These are phyloP conservation scores for Eurois occulta DNA, from an alignment of 2,888 invertebrate genomes.

Conservation along the genomic window DNA sequence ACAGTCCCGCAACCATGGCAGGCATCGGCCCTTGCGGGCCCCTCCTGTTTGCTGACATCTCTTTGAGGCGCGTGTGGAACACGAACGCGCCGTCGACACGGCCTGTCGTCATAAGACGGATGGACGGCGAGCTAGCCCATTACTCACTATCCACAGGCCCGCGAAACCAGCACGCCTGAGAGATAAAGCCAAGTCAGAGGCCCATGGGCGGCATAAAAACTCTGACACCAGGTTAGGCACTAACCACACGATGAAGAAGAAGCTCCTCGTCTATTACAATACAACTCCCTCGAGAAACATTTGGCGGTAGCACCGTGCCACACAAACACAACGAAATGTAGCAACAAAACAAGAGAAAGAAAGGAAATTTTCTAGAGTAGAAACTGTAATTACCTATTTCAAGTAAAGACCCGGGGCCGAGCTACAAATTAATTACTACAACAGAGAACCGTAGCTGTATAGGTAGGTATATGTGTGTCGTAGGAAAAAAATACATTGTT, in stretches of 20 bases:
- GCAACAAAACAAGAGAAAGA: slow-evolving; percentile 7
- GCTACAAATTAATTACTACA: slow-evolving; percentile 33
- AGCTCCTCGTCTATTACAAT: slow-evolving; percentile 24
- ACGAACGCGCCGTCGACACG: too few relatives aligned
- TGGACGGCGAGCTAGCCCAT: too few relatives aligned
- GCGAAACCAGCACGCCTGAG: too few relatives aligned
- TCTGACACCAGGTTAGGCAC: too few relatives aligned
- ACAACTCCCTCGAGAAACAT: slow-evolving; percentile 28
- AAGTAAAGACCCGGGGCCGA: slow-evolving; percentile 25
- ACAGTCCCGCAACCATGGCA: too few relatives aligned
- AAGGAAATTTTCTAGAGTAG: slow-evolving; percentile 1
- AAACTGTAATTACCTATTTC: slow-evolving; percentile 32
- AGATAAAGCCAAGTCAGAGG: too few relatives aligned
- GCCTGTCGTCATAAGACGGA: too few relatives aligned
- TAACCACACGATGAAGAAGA: neutral
- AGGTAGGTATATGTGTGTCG: neutral
- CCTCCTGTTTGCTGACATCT: too few relatives aligned
- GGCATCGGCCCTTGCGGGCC: too few relatives aligned
- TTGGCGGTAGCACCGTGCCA: neutral
- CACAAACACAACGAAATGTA: slow-evolving; percentile 23
- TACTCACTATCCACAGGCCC: too few relatives aligned
- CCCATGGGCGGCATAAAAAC: too few relatives aligned
- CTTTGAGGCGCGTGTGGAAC: too few relatives aligned
- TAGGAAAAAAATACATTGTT: neutral
- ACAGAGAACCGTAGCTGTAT: neutral